A percentile compares a stretch with the other conserved stretches of the same genome.
Evolutionary conservation across 1,140 invertebrate genomes (phyloP).

Genomic region (Bombus superbus): DNA sequence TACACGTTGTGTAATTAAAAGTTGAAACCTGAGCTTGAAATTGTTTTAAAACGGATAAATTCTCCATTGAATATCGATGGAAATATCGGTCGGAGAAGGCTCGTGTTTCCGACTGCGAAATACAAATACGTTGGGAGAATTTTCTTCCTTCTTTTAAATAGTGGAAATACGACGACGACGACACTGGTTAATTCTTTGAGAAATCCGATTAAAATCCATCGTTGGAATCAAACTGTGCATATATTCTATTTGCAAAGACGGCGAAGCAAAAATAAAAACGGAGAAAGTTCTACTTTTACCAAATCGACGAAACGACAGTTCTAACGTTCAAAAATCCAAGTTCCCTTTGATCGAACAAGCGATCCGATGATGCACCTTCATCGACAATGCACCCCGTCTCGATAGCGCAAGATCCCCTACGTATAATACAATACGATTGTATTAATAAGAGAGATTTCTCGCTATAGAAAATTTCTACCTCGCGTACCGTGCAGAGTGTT

Average conservation of each 20-base stretch:
- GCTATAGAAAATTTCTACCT: not conserved
- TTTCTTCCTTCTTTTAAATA: not conserved
- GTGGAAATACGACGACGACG: not conserved
- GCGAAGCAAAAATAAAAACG: not conserved
- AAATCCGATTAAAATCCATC: not conserved
- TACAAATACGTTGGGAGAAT: not conserved
- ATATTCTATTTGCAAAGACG: not conserved
- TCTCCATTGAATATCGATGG: not conserved
- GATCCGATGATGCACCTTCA: not conserved
- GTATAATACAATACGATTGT: too few species aligned
- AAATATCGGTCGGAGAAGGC: not conserved
- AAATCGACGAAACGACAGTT: not conserved
- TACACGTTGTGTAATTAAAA: not conserved
- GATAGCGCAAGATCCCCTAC: not conserved
- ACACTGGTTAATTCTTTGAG: not conserved
- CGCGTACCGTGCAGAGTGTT: not conserved
- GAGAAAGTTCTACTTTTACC: not conserved
- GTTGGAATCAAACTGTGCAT: not conserved
- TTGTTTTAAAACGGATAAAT: not conserved
- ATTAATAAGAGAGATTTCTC: not conserved
- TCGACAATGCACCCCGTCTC: not conserved
- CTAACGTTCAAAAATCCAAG: not conserved
- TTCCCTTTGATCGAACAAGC: not conserved
- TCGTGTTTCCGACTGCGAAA: not conserved
- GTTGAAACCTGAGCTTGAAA: not conserved